phyloP scores from a whole-genome alignment of 1,140 invertebrate genomes.

The Megalopta genalis region DNA sequence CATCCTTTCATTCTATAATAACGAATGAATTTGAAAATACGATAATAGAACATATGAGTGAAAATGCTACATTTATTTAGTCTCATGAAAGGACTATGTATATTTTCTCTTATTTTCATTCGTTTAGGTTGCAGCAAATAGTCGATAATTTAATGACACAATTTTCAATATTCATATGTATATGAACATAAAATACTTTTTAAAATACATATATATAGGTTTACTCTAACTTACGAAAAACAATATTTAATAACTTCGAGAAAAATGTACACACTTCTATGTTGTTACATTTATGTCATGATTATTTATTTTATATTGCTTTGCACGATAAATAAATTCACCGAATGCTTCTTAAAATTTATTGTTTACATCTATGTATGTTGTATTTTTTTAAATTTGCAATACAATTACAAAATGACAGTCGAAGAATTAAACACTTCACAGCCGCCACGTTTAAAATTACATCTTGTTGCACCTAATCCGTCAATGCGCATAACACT shows the following conservation, averaged over 20 bases:
- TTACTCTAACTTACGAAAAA: too few species aligned
- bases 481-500: slow-evolving; percentile 41
- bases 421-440: slow-evolving; percentile 17
- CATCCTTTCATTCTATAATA: too few species aligned
- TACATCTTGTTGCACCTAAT: slow-evolving; percentile 49
- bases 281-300: background rate
- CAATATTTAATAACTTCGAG: background rate
- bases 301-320: background rate
- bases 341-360: background rate
- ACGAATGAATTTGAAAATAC: too few species aligned
- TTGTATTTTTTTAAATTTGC: background rate
- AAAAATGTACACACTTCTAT: background rate
- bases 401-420: slow-evolving; percentile 1
- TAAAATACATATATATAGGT: too few species aligned
- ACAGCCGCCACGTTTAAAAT: slow-evolving; percentile 25
- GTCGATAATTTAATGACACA: too few species aligned
- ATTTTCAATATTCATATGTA: too few species aligned
- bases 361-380: background rate
- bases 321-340: background rate
- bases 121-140: too few species aligned
- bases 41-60: too few species aligned
- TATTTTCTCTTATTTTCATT: too few species aligned
- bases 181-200: too few species aligned
- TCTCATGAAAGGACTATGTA: too few species aligned
- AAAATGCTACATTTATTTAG: too few species aligned